Conservation (phyloP, 2,888 invertebrate species). For the Eupithecia tripunctaria region DNA sequence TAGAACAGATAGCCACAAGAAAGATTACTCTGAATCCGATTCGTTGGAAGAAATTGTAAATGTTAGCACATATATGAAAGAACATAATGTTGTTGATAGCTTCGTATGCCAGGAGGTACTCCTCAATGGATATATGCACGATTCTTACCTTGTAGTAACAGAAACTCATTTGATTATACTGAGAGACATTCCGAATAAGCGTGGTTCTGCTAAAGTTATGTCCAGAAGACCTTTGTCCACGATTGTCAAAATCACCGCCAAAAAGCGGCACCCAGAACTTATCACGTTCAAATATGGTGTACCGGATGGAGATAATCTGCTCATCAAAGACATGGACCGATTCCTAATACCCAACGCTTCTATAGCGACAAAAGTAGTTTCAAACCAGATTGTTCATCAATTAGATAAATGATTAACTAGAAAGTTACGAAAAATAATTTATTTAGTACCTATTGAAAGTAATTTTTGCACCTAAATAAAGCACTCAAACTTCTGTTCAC, state of each 20-base stretch:
- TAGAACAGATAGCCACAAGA: constrained; percentile 62
- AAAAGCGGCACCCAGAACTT: constrained; percentile 96
- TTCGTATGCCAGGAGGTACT: constrained; percentile 97
- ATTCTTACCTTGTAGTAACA: constrained; percentile 94
- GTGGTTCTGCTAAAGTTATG: constrained; percentile 93
- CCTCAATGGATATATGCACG: constrained; percentile 94
- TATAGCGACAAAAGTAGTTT: constrained; percentile 94
- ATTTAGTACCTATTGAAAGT: background rate
- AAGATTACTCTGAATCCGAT: constrained; percentile 84
- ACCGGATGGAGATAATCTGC: constrained; percentile 90
- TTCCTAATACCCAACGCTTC: constrained; percentile 96
- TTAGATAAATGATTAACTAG: constrained; percentile 65
- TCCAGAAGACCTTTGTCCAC: constrained; percentile 94
- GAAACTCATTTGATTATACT: constrained; percentile 93
- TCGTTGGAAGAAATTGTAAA: constrained; percentile 90
- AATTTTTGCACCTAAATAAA: background rate
- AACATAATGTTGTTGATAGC: constrained; percentile 92
- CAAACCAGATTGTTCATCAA: constrained; percentile 90
- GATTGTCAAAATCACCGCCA: constrained; percentile 98
- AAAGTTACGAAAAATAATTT: background rate
- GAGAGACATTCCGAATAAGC: constrained; percentile 89
- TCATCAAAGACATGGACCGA: constrained; percentile 95
- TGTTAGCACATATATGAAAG: constrained; percentile 91
- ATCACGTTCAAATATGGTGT: constrained; percentile 98
- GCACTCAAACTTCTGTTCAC: background rate